phyloP scores from a whole-genome alignment of 2,797 vertebrate species.

The Allobates femoralis region DNA sequence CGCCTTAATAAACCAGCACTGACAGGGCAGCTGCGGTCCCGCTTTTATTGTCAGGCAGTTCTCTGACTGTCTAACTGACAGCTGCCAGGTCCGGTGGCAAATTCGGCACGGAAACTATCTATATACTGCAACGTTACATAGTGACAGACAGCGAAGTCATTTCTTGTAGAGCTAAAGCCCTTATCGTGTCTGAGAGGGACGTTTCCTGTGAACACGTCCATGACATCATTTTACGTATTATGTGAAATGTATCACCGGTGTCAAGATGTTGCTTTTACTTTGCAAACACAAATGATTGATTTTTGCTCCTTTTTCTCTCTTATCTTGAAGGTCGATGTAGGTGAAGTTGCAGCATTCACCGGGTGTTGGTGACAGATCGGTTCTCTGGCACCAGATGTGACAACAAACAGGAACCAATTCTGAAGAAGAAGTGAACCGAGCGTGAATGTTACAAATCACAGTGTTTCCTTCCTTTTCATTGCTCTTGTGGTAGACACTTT shows the following conservation, averaged over 20 bases:
- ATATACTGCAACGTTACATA: neutral
- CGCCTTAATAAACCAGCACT: no score
- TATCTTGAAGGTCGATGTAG: neutral
- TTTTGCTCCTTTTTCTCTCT: neutral
- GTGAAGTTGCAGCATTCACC: neutral
- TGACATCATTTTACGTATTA: neutral
- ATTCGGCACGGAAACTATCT: no score
- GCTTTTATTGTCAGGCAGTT: no score
- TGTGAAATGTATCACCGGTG: neutral
- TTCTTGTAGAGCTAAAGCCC: slow-evolving; percentile 1
- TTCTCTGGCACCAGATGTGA: neutral
- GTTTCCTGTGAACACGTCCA: slow-evolving; percentile 8
- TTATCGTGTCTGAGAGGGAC: neutral
- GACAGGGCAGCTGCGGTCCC: no score
- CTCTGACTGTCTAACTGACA: no score
- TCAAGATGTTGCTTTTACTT: neutral
- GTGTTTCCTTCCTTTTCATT: neutral
- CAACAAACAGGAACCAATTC: neutral
- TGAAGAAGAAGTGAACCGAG: neutral
- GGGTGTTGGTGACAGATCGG: neutral
- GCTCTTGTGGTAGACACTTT: neutral
- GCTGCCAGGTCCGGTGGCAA: no score
- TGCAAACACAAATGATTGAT: neutral
- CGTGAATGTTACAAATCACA: neutral
- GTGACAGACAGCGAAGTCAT: slow-evolving; percentile 35